These are phyloP conservation scores for Drosophila colorata DNA, from an alignment of 2,888 invertebrate genomes.

Conservation along the genomic window DNA sequence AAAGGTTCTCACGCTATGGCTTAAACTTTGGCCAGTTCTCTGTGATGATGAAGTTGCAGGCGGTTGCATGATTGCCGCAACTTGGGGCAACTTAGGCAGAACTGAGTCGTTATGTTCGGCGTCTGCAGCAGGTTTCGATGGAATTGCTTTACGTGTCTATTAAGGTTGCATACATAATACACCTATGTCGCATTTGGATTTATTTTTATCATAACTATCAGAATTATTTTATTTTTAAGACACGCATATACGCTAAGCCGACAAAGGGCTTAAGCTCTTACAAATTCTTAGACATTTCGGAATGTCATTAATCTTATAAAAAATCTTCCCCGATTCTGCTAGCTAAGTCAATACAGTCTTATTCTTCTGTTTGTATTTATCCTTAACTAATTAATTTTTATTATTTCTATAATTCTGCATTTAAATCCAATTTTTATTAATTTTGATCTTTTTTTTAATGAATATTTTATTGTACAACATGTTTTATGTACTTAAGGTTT, in stretches of 20 bases:
- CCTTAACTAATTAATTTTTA: no score
- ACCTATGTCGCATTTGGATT: not conserved
- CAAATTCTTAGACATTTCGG: no score
- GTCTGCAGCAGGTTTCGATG: not conserved
- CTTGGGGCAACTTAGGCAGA: conserved; percentile 18
- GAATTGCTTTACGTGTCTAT: conserved; percentile 3
- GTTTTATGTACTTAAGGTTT: no score
- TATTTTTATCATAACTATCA: not conserved
- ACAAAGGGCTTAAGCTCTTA: no score
- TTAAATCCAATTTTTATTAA: not conserved
- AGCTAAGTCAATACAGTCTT: no score
- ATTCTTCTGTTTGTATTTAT: no score
- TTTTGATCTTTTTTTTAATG: no score
- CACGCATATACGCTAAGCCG: not conserved
- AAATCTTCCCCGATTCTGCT: no score
- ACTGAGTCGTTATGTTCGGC: not conserved
- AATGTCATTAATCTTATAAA: no score
- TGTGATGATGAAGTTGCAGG: conserved; percentile 29
- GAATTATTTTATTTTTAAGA: no score
- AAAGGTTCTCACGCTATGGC: conserved; percentile 46
- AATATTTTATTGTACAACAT: no score
- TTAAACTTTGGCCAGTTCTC: conserved; percentile 39
- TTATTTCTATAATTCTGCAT: no score
- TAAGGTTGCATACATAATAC: not conserved
- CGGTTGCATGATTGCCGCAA: conserved; percentile 37